A percentile compares a stretch with the other conserved stretches of the same genome.
phyloP scores from a whole-genome alignment of 2,797 vertebrate genomes.

The Arctocebus calabarensis region DNA sequence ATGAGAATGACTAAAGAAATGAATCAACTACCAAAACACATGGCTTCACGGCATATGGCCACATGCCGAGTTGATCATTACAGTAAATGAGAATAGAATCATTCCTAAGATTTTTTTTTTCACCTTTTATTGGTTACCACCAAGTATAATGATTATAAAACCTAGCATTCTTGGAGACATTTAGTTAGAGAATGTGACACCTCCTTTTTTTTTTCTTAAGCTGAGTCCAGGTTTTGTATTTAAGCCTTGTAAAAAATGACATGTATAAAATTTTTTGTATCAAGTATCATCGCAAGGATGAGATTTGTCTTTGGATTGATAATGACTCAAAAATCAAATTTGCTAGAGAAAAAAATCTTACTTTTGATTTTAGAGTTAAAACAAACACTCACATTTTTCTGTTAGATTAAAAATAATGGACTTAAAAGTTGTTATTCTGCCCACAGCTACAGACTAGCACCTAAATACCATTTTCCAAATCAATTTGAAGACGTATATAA shows the following conservation, averaged over 20 bases:
- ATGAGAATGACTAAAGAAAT: not conserved
- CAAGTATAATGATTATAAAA: not conserved
- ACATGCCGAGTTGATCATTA: not conserved
- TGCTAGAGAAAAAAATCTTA: not conserved
- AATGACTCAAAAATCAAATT: not conserved
- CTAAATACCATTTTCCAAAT: constrained; percentile 91
- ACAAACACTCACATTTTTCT: not conserved
- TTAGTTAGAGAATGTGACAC: not conserved
- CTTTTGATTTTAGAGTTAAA: not conserved
- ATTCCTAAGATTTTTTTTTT: not conserved
- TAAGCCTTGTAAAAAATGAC: not conserved
- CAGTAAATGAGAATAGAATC: not conserved
- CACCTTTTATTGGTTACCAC: not conserved
- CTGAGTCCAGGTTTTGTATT: not conserved
- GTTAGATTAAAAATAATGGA: not conserved
- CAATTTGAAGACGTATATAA: constrained; percentile 93
- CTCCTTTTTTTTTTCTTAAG: not conserved
- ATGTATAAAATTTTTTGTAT: not conserved
- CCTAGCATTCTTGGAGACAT: not conserved
- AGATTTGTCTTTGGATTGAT: not conserved
- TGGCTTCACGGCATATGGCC: not conserved
- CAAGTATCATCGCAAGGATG: not conserved
- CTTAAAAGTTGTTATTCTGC: not conserved
- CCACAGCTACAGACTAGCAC: constrained; percentile 93
- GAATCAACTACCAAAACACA: not conserved